Evolutionary conservation across 2,797 vertebrate species (phyloP).

Genomic region (Kryptopterus vitreolus): DNA sequence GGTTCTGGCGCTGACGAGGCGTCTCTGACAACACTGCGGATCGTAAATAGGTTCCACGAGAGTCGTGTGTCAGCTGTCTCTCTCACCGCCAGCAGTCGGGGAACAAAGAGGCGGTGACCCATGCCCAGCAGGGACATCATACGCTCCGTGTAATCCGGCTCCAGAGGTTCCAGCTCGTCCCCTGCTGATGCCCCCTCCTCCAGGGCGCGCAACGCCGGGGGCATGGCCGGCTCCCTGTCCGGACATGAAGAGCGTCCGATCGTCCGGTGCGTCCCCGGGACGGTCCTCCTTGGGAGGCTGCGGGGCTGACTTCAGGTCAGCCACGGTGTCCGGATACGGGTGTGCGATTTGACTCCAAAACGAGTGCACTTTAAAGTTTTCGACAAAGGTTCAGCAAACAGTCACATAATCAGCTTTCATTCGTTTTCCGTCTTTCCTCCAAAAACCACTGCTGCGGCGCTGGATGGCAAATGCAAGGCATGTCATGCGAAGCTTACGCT

Average conservation of each 20-base stretch:
- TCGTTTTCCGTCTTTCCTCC: not conserved
- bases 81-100: constrained; percentile 96
- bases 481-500: constrained; percentile 46
- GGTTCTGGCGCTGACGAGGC: too few species aligned
- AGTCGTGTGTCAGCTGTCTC: constrained; percentile 7
- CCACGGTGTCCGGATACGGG: constrained; percentile 43
- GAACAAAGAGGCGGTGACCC: constrained; percentile 98
- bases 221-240: constrained; percentile 84
- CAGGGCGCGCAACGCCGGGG: constrained; percentile 80
- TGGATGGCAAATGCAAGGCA: not conserved
- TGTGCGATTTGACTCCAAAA: not conserved
- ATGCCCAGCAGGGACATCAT: constrained; percentile 96
- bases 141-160: constrained; percentile 86
- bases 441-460: not conserved
- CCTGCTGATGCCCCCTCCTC: constrained; percentile 78
- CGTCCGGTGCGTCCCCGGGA: constrained; percentile 72
- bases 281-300: constrained; percentile 45
- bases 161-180: constrained; percentile 79
- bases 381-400: not conserved
- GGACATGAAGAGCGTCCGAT: constrained; percentile 77
- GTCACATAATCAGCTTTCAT: constrained; percentile 12
- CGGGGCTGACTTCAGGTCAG: constrained; percentile 37
- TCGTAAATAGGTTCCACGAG: too few species aligned
- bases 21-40: too few species aligned
- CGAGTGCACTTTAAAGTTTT: not conserved